Evolutionary conservation across 2,888 invertebrate genomes (phyloP).

Genomic region (Leptinotarsa tumamoca): DNA sequence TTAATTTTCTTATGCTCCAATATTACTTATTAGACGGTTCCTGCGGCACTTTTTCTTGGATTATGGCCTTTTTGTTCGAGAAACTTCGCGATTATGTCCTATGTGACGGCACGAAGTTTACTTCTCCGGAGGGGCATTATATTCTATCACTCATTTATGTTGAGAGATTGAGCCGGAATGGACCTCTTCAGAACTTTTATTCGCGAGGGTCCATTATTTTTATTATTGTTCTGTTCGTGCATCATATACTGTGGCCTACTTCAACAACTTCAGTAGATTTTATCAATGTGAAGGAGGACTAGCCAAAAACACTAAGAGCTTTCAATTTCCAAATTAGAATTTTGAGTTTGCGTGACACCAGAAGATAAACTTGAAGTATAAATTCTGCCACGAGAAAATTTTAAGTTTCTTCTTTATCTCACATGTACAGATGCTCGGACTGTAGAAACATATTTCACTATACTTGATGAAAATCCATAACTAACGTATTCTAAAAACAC

Average conservation of each 20-base stretch:
- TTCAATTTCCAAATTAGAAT: too few relatives aligned
- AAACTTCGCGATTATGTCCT: constrained; percentile 9
- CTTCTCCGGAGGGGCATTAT: background rate
- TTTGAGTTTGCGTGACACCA: too few relatives aligned
- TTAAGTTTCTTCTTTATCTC: too few relatives aligned
- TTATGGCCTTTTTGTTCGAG: constrained; percentile 10
- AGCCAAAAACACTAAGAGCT: too few relatives aligned
- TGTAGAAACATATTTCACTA: too few relatives aligned
- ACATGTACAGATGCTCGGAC: too few relatives aligned
- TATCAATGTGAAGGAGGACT: too few relatives aligned
- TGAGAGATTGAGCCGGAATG: background rate
- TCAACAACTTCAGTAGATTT: too few relatives aligned
- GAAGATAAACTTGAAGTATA: too few relatives aligned
- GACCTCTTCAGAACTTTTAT: background rate
- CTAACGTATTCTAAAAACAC: too few relatives aligned
- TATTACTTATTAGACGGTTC: constrained; percentile 17
- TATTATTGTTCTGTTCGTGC: background rate
- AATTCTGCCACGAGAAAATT: too few relatives aligned
- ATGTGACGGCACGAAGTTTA: constrained; percentile 10
- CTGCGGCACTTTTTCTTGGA: constrained; percentile 9
- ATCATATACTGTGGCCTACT: background rate
- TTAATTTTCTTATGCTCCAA: constrained; percentile 18
- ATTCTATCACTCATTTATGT: constrained; percentile 5
- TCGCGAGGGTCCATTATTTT: background rate
- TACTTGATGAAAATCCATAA: too few relatives aligned